Evolutionary conservation across 2,888 invertebrate species (phyloP), one percentile per base, ranked within the genome.

Genomic region (Priocnemis perturbator): DNA sequence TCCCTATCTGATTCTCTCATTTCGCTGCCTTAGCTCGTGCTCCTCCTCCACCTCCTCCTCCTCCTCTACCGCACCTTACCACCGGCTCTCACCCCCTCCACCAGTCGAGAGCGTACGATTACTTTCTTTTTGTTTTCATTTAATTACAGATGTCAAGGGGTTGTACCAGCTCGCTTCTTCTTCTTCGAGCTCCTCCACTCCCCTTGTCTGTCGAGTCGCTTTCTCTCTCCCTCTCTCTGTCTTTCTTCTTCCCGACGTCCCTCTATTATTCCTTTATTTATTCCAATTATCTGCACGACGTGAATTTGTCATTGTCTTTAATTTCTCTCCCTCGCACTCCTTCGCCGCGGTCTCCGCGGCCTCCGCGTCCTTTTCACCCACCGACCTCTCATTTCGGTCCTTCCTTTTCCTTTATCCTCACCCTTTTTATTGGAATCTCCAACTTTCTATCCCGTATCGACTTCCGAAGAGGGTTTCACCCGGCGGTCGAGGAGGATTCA

Each of bases 101-200:
- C 21, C 78, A 74, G 72, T 77, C 73, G 81, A 84, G 84, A 84
- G 83, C 83, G 84, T 85, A 84, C 87, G 87, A 88, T 88, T 88
- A 87, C 87, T 87, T 88, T 87, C 86, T 86, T 88, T 87, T 88
- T 88, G 88, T 88, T 88, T 88, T 88, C 87, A 86, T 88, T 88
- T 88, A 88, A 88, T 88, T 88, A 88, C 88, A 86, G 88, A 88
- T 87, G 88, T 88, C 87, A 88, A 88, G 88, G 87, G 88, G 87
- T 87, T 87, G 86, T 82, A 84, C 82, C 78, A 76, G 76, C 76
- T 74, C 77, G 44, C 61, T 59, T 69, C 60, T 17, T 76, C 73
- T 69, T 73, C 61, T 70, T 73, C 70, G 76, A 69, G 63, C 77
- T 67, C 59, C 53, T 17, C 37, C 52, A 19, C 37, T 47, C 19